Evolutionary conservation across 2,797 vertebrate species (phyloP).

Genomic region (Caiman crocodilus): DNA sequence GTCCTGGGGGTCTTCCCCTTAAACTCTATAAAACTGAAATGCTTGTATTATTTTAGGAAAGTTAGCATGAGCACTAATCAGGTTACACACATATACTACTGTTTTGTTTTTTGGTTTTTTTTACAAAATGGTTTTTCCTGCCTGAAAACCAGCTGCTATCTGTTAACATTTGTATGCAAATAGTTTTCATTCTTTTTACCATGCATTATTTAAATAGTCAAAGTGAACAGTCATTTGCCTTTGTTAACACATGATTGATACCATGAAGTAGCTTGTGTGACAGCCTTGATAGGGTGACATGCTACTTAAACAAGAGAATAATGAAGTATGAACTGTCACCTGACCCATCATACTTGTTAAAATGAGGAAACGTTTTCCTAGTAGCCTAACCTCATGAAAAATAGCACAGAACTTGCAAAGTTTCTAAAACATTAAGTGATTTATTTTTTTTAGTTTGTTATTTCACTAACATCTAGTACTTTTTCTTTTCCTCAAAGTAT

Average conservation of each 20-base stretch:
- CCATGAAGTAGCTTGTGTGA: not conserved
- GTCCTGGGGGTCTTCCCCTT: not conserved
- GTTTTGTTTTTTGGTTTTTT: not conserved
- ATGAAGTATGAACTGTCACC: not conserved
- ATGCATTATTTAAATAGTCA: not conserved
- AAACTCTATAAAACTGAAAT: not conserved
- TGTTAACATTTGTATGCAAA: constrained; percentile 1
- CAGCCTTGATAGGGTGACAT: rapidly evolving
- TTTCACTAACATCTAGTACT: not conserved
- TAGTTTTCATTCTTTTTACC: constrained; percentile 24
- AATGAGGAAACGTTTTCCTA: too few relatives aligned
- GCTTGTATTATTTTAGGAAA: not conserved
- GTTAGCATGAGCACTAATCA: not conserved
- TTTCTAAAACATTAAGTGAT: not conserved
- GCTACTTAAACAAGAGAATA: rapidly evolving
- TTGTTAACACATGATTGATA: not conserved
- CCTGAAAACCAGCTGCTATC: constrained; percentile 12
- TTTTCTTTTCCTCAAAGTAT: not conserved
- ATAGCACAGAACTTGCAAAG: not conserved
- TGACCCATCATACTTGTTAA: not conserved
- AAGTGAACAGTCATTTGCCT: not conserved
- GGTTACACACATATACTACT: not conserved
- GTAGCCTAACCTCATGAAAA: not conserved
- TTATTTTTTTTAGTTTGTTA: not conserved
- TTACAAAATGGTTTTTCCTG: not conserved